Base-by-base conservation (phyloP, 2,888 invertebrate species). In the Drosophila recens region DNA sequence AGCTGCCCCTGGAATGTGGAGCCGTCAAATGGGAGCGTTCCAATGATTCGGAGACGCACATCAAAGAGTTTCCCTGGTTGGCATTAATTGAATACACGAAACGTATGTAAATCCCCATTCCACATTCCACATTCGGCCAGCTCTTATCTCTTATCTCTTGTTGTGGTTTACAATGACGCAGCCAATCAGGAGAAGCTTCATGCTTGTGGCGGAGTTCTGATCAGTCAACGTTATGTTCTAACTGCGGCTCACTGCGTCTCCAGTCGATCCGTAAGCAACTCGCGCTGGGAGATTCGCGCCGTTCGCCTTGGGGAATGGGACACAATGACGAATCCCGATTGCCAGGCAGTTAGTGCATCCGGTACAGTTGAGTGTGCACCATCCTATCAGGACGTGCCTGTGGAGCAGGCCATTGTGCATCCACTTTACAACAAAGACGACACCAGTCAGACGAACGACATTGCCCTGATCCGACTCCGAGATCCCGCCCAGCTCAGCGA, bases 281-380 rank as follows among this genome's bases (percentile, higher is more conserved):
- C 6, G 4, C 52, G 70, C 8, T 75, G 68, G 62, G n/a, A 15
- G 33, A 38, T 88, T 2, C 65, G 46, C 3, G 67, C 74, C 3
- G 85, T 87, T 5, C 77, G 86, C 0, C 49, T 87, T 30, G 86
- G 86, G 0, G 86, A 87, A 38, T 87, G 86, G 86, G 89, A 87
- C 57, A 87, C 85, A 1, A 45, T 67, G 27, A 84, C 86, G 4
- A 87, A 87, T 75, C 86, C 86, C 0, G 86, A 87, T 48, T 87
- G 86, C 4, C 83, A 83, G 54, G 70, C 62, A 5, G 48, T 36
- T 0, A 48, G 27, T 38, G 34, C 38, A 9, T 38, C 51, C 0
- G 54, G 48, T 0, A n/a, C 15, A 6, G 34, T 74, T 1, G 59
- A 65, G 0, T 87, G 86, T 53, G 86, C 89, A 0, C 85, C 87